Evolutionary conservation across 1,140 invertebrate genomes (phyloP).

Genomic region (Aradophagus sp.): DNA sequence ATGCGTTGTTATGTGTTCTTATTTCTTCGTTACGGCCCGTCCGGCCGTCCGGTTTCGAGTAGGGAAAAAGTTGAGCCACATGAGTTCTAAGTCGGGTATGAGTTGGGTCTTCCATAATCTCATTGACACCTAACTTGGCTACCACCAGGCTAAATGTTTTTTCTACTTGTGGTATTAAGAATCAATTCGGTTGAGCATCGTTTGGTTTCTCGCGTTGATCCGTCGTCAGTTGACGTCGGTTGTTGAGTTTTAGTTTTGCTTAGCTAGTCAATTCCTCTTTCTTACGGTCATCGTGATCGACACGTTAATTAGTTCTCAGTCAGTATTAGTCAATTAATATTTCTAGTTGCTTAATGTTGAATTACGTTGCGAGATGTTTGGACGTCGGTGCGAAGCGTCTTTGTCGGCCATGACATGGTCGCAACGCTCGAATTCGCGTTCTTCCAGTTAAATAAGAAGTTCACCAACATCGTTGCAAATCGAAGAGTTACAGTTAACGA

Average conservation of each 20-base stretch:
- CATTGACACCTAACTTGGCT: too few relatives aligned
- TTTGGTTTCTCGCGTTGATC: constrained; percentile 54
- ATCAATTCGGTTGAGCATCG: constrained; percentile 11
- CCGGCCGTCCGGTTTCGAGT: too few relatives aligned
- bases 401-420: constrained; percentile 8
- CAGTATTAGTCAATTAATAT: constrained; percentile 49
- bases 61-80: constrained; percentile 1
- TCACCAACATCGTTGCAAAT: constrained; percentile 31
- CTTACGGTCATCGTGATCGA: constrained; percentile 45
- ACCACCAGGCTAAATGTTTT: too few relatives aligned
- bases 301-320: constrained; percentile 55
- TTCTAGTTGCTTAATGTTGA: constrained; percentile 45
- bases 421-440: constrained; percentile 40
- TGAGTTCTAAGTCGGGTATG: background rate
- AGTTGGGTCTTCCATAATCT: too few relatives aligned
- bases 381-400: constrained; percentile 26
- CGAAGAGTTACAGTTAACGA: constrained; percentile 38
- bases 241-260: constrained; percentile 74
- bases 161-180: too few relatives aligned
- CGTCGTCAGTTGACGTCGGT: constrained; percentile 62
- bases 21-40: constrained; percentile 11
- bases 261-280: constrained; percentile 68
- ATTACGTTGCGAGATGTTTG: constrained; percentile 39
- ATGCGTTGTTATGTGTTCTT: constrained; percentile 25
- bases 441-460: constrained; percentile 45